A percentile compares a stretch with the other conserved stretches of the same genome.
These are phyloP conservation scores for Erithacus rubecula DNA, from an alignment of 2,797 vertebrate species.

Conservation along the genomic window DNA sequence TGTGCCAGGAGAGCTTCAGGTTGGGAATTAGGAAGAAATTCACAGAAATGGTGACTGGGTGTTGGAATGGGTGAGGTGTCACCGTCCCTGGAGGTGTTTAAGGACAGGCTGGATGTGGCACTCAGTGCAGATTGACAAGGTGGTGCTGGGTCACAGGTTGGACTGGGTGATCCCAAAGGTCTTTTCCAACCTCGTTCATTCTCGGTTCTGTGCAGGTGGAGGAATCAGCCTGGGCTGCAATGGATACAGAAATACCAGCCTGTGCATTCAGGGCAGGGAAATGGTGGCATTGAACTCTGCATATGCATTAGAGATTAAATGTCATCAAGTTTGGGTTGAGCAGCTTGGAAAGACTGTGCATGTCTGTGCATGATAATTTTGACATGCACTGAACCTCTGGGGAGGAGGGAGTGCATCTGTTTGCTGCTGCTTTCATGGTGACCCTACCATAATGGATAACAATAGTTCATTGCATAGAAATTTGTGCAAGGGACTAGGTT, in stretches of 20 bases:
- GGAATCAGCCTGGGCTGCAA: not conserved
- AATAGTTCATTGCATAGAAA: not conserved
- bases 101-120: not conserved
- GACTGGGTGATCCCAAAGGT: not conserved
- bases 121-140: too few species aligned
- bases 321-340: not conserved
- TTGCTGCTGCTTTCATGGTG: not conserved
- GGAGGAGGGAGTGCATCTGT: not conserved
- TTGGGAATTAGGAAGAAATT: not conserved
- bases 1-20: not conserved
- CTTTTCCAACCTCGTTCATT: not conserved
- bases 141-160: not conserved
- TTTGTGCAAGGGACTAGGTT: not conserved
- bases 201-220: not conserved
- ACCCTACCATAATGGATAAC: not conserved
- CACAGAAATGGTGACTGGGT: not conserved
- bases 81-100: rapidly evolving
- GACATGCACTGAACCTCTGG: not conserved
- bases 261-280: not conserved
- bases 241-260: not conserved
- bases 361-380: not conserved
- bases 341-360: not conserved
- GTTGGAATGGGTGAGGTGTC: not conserved
- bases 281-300: not conserved
- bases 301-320: not conserved